Evolutionary conservation across 2,888 invertebrate genomes (phyloP), one percentile per base, ranked within the genome.

Genomic region (Agrilus cyanescens): DNA sequence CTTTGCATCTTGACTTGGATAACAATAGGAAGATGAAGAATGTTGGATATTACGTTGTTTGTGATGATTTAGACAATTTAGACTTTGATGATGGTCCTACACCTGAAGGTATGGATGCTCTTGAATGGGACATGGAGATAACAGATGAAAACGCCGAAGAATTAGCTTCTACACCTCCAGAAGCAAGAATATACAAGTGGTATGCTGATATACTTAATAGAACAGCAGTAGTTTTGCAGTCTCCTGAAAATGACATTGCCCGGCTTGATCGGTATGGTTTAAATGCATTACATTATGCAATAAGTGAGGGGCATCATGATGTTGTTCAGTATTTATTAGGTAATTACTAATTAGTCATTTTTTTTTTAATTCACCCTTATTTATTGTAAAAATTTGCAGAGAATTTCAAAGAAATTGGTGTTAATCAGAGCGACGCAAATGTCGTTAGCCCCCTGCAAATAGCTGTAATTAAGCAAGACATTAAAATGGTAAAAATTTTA

Each of bases 61-160:
- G 67, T 46, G 60, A 64, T 45, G 69, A 70, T 48, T 34, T 60
- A 7, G 65, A 66, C 20, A 63, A 65, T 32, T 59, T 56, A 40
- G 62, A 63, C 47, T 61, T 66, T 48, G 65, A 63, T 5, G 65
- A 65, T 50, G 66, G 65, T 2, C 65, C 63, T 8, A 66, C 66
- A 14, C 62, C 65, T 25, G 64, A 65, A 47, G 65, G 74, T 12
- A 76, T 76, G 75, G 76, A 77, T 53, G 80, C 77, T 37, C 65
- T 85, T 32, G 82, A 84, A 60, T 85, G 85, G 84, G 83, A 84
- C 59, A 79, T 80, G 60, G 82, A 85, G 55, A 76, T 82, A 49
- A 72, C 70, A 18, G 73, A 71, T 55, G 73, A 71, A 48, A 70
- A 46, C 20, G 38, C 35, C 1, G 43, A 40, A 16, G 44, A 48